A percentile compares a stretch with the other conserved stretches of the same genome.
Conservation (phyloP, 2,113 vertebrate species). For the Bufo bufo region DNA sequence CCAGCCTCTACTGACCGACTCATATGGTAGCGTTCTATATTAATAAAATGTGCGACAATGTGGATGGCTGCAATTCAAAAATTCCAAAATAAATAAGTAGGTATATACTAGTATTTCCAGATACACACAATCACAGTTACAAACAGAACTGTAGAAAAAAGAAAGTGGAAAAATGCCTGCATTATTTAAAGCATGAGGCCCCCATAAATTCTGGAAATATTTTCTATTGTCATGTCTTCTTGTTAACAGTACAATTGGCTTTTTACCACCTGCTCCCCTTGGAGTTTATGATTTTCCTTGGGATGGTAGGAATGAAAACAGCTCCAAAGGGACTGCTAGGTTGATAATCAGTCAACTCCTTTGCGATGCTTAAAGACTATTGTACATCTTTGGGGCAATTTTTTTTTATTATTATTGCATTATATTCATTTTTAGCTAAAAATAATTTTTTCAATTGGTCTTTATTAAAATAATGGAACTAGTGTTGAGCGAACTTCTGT, state of each 20-base stretch:
- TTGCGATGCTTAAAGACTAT: too few relatives aligned
- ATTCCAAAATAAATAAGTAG: neutral
- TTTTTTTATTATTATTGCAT: too few relatives aligned
- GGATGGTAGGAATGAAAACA: neutral
- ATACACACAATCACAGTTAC: too few relatives aligned
- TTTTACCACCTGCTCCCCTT: neutral
- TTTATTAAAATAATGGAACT: too few relatives aligned
- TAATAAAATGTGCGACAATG: conserved; percentile 74
- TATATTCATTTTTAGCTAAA: too few relatives aligned
- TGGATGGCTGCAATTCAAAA: conserved; percentile 71
- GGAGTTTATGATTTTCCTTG: neutral
- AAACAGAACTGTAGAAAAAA: too few relatives aligned
- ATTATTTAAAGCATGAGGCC: neutral
- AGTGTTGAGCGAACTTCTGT: too few relatives aligned
- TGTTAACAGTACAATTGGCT: neutral
- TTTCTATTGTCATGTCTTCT: neutral
- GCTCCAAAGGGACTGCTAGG: neutral
- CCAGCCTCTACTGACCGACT: conserved; percentile 67
- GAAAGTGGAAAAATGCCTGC: neutral
- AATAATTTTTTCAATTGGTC: too few relatives aligned
- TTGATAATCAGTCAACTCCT: too few relatives aligned
- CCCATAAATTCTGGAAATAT: neutral
- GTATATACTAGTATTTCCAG: neutral
- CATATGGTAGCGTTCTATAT: conserved; percentile 71
- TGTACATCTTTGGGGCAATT: too few relatives aligned